Conservation (phyloP, 2,888 invertebrate genomes). For the Ochropleura leucogaster region DNA sequence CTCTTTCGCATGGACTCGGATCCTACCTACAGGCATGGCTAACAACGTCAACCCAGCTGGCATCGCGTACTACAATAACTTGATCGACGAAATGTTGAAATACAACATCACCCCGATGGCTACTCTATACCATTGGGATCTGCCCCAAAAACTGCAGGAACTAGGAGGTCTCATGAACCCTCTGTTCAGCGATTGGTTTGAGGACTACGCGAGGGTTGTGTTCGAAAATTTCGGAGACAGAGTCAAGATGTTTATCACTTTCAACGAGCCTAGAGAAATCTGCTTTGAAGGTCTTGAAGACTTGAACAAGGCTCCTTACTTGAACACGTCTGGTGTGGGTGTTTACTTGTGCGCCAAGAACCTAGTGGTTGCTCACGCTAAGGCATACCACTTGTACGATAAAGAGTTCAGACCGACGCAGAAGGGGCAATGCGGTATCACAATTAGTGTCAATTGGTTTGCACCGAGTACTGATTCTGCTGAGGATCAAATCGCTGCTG, state of each 20-base stretch:
- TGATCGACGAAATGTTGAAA: constrained; percentile 91
- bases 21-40: constrained; percentile 90
- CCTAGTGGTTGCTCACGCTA: constrained; percentile 89
- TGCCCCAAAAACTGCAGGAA: constrained; percentile 88
- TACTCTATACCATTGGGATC: constrained; percentile 89
- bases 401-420: constrained; percentile 74
- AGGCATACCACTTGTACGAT: constrained; percentile 80
- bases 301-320: neutral
- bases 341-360: constrained; percentile 85
- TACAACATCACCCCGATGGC: constrained; percentile 91
- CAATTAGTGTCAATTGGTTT: constrained; percentile 69
- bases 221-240: constrained; percentile 85
- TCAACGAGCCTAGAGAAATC: constrained; percentile 88
- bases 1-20: constrained; percentile 91
- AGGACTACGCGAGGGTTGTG: constrained; percentile 83
- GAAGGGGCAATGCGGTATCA: constrained; percentile 72
- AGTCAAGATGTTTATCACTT: constrained; percentile 89
- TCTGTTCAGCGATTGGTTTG: constrained; percentile 83
- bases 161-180: constrained; percentile 88
- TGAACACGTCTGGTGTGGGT: neutral
- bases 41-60: constrained; percentile 90
- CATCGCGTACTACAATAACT: constrained; percentile 91
- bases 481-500: constrained; percentile 80
- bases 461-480: constrained; percentile 74
- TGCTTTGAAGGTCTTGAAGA: constrained; percentile 57